These are phyloP conservation scores for Diabrotica virgifera DNA, from an alignment of 1,140 invertebrate species.

Conservation along the genomic window DNA sequence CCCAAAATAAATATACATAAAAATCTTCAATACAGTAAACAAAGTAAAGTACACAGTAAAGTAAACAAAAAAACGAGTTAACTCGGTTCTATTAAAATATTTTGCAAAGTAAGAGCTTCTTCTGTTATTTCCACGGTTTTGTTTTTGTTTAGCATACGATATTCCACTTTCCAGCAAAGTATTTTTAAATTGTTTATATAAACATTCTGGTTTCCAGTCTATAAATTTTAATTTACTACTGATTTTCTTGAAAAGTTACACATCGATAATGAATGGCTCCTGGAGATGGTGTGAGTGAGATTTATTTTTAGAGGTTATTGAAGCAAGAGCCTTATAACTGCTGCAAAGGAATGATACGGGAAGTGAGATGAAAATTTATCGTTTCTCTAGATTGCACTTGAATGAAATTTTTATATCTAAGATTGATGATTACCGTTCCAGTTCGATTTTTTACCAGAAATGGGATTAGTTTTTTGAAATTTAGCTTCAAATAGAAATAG, in stretches of 20 bases:
- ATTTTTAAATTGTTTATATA: constrained; percentile 1
- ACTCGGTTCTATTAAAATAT: too few species aligned
- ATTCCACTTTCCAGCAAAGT: not conserved
- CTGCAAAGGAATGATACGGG: not conserved
- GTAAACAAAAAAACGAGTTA: too few species aligned
- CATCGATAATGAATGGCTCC: constrained; percentile 1
- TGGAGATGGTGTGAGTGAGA: not conserved
- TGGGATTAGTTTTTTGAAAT: too few species aligned
- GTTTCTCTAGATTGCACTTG: not conserved
- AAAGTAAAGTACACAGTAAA: too few species aligned
- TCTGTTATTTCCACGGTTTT: too few species aligned
- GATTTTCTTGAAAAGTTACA: constrained; percentile 1
- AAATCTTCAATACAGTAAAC: too few species aligned
- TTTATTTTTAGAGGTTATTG: constrained; percentile 1
- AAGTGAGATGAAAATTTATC: constrained; percentile 1
- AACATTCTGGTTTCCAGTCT: not conserved
- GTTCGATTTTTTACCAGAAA: too few species aligned
- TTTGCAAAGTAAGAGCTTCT: too few species aligned
- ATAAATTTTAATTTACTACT: constrained; percentile 3
- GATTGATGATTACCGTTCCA: not conserved
- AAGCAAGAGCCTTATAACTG: not conserved
- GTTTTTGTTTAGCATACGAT: too few species aligned
- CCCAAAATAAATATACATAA: too few species aligned
- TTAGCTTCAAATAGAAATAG: too few species aligned
- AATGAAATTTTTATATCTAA: not conserved